Percentiles rank a stretch among this genome's conserved stretches.
Evolutionary conservation across 2,888 invertebrate species (phyloP).

Genomic region (Erebia palarica): DNA sequence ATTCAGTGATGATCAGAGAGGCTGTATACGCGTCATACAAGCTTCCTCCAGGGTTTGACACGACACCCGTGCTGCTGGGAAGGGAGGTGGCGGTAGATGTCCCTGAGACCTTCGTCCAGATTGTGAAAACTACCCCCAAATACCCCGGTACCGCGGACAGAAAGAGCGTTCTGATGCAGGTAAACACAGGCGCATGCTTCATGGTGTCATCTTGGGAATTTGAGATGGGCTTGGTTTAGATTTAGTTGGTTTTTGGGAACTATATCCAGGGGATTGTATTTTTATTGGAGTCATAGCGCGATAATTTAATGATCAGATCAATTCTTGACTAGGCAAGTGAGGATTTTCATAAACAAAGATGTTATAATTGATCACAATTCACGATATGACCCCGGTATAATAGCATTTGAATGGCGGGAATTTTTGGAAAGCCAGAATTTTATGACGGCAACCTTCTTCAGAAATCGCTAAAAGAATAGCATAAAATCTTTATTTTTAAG

Average conservation of each 20-base stretch:
- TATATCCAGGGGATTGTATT: neutral
- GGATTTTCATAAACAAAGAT: too few species aligned
- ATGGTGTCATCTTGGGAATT: conserved; percentile 44
- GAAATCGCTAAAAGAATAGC: neutral
- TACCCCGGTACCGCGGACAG: conserved; percentile 84
- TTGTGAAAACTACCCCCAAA: conserved; percentile 88
- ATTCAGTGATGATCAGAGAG: conserved; percentile 76
- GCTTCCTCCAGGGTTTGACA: conserved; percentile 73
- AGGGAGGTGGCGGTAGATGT: conserved; percentile 93
- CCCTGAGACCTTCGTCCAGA: conserved; percentile 92
- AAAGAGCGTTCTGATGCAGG: conserved; percentile 77
- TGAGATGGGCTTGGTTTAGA: conserved; percentile 33
- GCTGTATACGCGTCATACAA: conserved; percentile 76
- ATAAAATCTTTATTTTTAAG: too few species aligned
- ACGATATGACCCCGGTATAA: too few species aligned
- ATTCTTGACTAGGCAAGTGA: too few species aligned
- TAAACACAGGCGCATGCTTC: conserved; percentile 61
- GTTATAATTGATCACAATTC: too few species aligned
- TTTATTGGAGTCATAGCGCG: neutral
- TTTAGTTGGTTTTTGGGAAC: conserved; percentile 3
- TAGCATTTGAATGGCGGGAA: neutral
- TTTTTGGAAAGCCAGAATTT: conserved; percentile 12
- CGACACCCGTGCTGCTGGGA: conserved; percentile 76
- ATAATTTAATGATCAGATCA: neutral
- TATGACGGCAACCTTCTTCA: neutral